Conservation (phyloP, 2,888 invertebrate genomes). For the Orthosia gracilis region DNA sequence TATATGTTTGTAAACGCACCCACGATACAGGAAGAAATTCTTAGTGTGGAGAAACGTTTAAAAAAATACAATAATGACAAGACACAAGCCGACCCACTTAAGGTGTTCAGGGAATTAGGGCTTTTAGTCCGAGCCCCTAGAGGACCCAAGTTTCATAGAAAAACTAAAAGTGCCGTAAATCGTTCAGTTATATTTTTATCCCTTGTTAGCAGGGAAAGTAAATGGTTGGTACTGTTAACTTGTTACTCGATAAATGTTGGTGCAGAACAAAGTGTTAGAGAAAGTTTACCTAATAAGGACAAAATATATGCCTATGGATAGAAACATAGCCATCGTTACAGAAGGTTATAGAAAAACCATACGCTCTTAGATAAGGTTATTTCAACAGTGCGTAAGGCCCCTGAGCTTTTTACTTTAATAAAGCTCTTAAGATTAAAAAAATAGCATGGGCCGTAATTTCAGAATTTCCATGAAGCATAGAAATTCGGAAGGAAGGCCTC, state of each 20-base stretch:
- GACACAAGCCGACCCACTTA: slow-evolving; percentile 16
- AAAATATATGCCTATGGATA: background rate
- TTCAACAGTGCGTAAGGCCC: too few species aligned
- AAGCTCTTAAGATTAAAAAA: background rate
- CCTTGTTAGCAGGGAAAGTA: slow-evolving; percentile 10
- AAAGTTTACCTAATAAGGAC: too few species aligned
- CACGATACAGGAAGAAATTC: too few species aligned
- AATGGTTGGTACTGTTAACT: slow-evolving; percentile 47
- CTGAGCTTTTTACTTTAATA: background rate
- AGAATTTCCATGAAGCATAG: too few species aligned
- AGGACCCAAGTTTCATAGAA: slow-evolving; percentile 29
- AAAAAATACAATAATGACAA: slow-evolving; percentile 9
- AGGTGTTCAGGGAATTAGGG: slow-evolving; percentile 31
- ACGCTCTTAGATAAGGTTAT: too few species aligned
- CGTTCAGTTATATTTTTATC: slow-evolving; percentile 35
- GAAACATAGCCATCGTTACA: background rate
- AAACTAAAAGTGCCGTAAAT: slow-evolving; percentile 47
- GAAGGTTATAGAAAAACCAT: too few species aligned
- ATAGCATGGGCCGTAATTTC: too few species aligned
- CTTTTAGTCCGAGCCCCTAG: slow-evolving; percentile 32
- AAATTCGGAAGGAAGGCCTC: too few species aligned
- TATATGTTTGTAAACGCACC: too few species aligned
- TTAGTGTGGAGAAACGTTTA: too few species aligned
- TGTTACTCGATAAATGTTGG: slow-evolving; percentile 28
- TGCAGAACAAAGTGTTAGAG: background rate